phyloP scores from a whole-genome alignment of 2,113 vertebrate genomes.

The Empidonax traillii region DNA sequence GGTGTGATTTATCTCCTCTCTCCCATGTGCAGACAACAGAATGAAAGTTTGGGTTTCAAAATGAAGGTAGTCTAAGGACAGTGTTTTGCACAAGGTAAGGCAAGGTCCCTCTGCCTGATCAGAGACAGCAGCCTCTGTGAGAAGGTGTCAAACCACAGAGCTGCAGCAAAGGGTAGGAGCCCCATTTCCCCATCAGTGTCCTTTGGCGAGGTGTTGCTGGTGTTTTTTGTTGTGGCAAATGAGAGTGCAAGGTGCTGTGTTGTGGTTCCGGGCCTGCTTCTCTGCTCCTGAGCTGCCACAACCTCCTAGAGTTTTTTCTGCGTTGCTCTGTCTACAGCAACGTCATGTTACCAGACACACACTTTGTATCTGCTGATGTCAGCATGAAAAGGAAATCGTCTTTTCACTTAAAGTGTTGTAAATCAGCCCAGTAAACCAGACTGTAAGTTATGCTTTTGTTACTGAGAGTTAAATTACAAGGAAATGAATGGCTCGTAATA shows the following conservation, averaged over 20 bases:
- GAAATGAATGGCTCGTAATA: constrained; percentile 73
- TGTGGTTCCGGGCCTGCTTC: background rate
- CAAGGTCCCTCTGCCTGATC: background rate
- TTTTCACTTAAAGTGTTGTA: constrained; percentile 67
- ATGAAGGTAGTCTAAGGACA: background rate
- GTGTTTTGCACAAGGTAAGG: background rate
- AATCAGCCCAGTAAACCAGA: constrained; percentile 72
- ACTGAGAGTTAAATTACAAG: constrained; percentile 75
- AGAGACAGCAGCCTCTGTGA: background rate
- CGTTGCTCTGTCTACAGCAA: background rate
- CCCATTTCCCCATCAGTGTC: background rate
- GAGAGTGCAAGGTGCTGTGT: background rate
- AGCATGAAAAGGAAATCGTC: constrained; percentile 67
- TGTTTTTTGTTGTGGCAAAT: background rate
- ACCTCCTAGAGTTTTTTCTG: background rate
- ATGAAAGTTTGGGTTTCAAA: background rate
- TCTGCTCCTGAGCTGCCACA: background rate
- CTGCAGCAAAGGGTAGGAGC: background rate
- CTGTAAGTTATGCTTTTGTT: constrained; percentile 73
- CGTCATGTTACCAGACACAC: background rate
- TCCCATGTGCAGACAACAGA: background rate
- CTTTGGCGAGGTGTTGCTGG: background rate
- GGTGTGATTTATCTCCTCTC: background rate
- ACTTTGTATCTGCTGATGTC: constrained; percentile 63
- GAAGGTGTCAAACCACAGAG: background rate